These are phyloP conservation scores for Aptenodytes patagonicus DNA, from an alignment of 2,113 vertebrate genomes.

Conservation along the genomic window DNA sequence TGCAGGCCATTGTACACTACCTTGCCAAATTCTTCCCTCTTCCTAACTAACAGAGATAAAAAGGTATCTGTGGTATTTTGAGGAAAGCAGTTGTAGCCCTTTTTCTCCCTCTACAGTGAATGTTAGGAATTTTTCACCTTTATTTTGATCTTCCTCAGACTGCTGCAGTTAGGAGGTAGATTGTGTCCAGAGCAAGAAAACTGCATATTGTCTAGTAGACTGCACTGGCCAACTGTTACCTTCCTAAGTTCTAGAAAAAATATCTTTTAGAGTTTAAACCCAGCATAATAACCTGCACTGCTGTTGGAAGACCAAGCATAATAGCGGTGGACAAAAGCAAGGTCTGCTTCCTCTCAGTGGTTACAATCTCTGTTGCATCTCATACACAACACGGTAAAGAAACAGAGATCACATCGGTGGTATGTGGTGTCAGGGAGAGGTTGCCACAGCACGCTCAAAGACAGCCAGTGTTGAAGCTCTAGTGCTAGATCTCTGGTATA, in stretches of 20 bases:
- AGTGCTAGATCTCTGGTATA: background rate
- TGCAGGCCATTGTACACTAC: background rate
- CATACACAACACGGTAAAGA: background rate
- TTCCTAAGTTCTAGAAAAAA: background rate
- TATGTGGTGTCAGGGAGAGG: background rate
- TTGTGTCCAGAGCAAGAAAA: background rate
- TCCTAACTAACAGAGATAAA: background rate
- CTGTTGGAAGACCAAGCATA: background rate
- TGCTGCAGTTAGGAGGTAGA: background rate
- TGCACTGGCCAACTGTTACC: background rate
- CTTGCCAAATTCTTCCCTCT: conserved; percentile 1
- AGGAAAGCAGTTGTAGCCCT: background rate
- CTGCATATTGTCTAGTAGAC: background rate
- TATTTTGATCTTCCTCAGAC: background rate
- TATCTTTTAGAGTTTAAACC: background rate
- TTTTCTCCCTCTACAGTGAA: background rate
- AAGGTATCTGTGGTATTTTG: background rate
- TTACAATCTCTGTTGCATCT: background rate
- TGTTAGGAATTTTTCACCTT: background rate
- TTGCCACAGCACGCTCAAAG: background rate
- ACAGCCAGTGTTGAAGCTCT: background rate
- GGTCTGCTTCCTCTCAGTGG: background rate
- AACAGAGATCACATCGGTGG: background rate
- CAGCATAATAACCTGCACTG: background rate
- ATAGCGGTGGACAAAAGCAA: background rate